Base-by-base conservation (phyloP, 1,140 invertebrate genomes). In the Orchesella cincta region DNA sequence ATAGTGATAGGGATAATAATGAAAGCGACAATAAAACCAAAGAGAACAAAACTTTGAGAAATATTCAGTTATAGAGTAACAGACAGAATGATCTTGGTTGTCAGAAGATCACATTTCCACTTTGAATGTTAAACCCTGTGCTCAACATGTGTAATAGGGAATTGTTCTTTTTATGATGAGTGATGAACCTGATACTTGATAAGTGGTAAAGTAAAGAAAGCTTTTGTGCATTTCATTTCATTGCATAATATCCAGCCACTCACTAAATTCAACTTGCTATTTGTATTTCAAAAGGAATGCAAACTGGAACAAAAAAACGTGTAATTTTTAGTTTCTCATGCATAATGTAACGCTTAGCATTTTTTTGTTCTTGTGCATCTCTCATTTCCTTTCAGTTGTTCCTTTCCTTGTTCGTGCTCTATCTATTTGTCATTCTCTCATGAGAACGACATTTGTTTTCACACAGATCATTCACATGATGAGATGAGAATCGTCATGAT, bases 41-140 rank as follows among this genome's bases (percentile, higher is more conserved):
- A n/a, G n/a, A n/a, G n/a, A n/a, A n/a, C n/a, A n/a, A n/a, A n/a
- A n/a, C n/a, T n/a, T n/a, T n/a, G n/a, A n/a, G n/a, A 46, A 46
- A 18, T 46, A 46, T 46, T 46, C 39, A 46, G 39, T 46, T 46
- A 46, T n/a, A n/a, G n/a, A n/a, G n/a, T n/a, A n/a, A n/a, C n/a
- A n/a, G 39, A 46, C 8, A n/a, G 52, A 57, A 23, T 57, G 52
- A 57, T 57, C 52, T 57, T 57, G 3, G 8, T 14, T 57, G 52
- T 33, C 28, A 67, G 23, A 67, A 67, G 26, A 67, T 67, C 62
- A 67, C 62, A 67, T 67, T 67, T 67, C 62, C 62, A 31, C 26
- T 67, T 31, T 31, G 62, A 67, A 67, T 31, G 8, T n/a, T 5
- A 57, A 57, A 57, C 5, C 8, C 5, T 57, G 26, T 57, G 54